Evolutionary conservation across 1,140 invertebrate genomes (phyloP), one percentile per base, ranked within the genome.

Genomic region (Orchesella cincta): DNA sequence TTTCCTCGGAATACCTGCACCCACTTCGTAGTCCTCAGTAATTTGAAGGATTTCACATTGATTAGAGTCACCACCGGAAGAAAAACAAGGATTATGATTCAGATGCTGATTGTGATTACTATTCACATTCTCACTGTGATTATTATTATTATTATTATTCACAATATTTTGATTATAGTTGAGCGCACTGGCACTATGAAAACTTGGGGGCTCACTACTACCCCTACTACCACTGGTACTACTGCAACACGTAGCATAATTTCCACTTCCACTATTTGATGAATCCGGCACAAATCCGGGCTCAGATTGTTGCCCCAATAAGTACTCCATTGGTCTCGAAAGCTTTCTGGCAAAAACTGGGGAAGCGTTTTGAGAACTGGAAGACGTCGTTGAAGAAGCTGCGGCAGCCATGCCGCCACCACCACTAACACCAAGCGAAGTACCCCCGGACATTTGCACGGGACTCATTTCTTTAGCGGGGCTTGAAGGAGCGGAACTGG

Each of bases 391-490:
- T 26, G 54, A 5, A 18, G 16, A 5, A n/a, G 5, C 5, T 5
- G 62, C 29, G 14, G 62, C 14, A 3, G 31, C 5, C 1, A 26
- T 29, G 5, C 28, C 26, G 23, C 28, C 31, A 67, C 3, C 29
- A 12, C 2, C 12, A 16, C 28, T 33, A 29, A n/a, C 62, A 12
- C 3, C n/a, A 31, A 12, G 8, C 3, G 62, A 2, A 3, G 62
- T 33, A 5, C 26, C 31, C 31, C 26, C 2, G 33, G 71, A 28
- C 39, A 74, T 57, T 74, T 79, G 73, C 18, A 75, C 71, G 20
- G 77, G 79, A 75, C 79, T 80, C 73, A 77, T 77, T 77, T 80
- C 79, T 34, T 80, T 80, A 23, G 76, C 76, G 1, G 79, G 76
- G 74, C 79, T 80, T 1, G 79, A 80, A 39, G 79, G 76, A 51